These are phyloP conservation scores for Parnassius apollo DNA, from an alignment of 2,888 invertebrate species.

Conservation along the genomic window DNA sequence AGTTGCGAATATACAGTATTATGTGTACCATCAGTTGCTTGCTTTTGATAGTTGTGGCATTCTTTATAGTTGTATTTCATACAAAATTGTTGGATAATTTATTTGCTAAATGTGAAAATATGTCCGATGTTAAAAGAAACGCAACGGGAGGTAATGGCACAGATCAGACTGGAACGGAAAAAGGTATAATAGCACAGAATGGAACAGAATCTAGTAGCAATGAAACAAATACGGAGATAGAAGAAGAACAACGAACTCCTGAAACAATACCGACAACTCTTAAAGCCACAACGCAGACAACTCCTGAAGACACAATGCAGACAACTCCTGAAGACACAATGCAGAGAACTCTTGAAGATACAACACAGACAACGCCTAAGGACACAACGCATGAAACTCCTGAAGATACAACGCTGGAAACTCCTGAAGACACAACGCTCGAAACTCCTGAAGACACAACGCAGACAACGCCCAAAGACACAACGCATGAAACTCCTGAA, in stretches of 20 bases:
- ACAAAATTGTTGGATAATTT: conserved; percentile 27
- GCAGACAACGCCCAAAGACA: too few relatives aligned
- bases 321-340: too few relatives aligned
- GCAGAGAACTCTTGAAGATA: too few relatives aligned
- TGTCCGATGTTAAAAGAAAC: not conserved
- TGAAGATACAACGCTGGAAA: too few relatives aligned
- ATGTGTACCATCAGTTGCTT: conserved; percentile 26
- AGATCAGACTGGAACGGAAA: not conserved
- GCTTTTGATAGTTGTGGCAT: conserved; percentile 11
- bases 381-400: too few relatives aligned
- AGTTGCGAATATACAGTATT: conserved; percentile 12
- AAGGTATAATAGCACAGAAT: not conserved
- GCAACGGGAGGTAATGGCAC: not conserved
- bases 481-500: too few relatives aligned
- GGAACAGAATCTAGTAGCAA: not conserved
- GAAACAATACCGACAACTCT: too few relatives aligned
- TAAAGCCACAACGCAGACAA: too few relatives aligned
- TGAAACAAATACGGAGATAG: not conserved
- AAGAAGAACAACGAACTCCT: not conserved
- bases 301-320: too few relatives aligned
- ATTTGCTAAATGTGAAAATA: conserved; percentile 8
- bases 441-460: too few relatives aligned
- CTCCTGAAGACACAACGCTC: too few relatives aligned
- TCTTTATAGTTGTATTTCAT: conserved; percentile 27
- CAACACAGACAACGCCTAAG: too few relatives aligned